phyloP scores from a whole-genome alignment of 2,797 vertebrate genomes.

The Bovichtus diacanthus region DNA sequence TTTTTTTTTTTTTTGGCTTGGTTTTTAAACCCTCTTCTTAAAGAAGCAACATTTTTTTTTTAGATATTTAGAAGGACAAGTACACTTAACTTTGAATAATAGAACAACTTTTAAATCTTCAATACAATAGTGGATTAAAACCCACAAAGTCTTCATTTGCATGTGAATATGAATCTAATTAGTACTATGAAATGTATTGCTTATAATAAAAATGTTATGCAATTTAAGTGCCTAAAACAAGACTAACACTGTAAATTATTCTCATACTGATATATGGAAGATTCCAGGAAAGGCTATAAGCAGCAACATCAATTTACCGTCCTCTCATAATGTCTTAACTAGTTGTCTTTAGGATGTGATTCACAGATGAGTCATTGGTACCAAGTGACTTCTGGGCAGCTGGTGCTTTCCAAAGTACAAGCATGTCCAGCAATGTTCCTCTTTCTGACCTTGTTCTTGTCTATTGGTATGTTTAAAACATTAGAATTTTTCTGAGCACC shows the following conservation, averaged over 20 bases:
- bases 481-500: constrained; percentile 7
- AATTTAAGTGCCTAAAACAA: neutral
- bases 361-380: constrained; percentile 15
- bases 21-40: neutral
- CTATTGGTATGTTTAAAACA: constrained; percentile 19
- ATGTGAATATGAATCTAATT: neutral
- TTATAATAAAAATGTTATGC: neutral
- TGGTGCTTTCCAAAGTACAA: constrained; percentile 9
- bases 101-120: neutral
- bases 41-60: constrained; percentile 13
- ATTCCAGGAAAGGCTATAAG: neutral
- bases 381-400: constrained; percentile 13
- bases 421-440: constrained; percentile 11
- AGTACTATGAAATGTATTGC: neutral
- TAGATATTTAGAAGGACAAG: neutral
- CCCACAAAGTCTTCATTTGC: neutral
- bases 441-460: constrained; percentile 14
- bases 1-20: neutral
- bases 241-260: neutral
- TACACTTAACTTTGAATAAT: constrained; percentile 2
- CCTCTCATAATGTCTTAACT: neutral
- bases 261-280: neutral
- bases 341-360: constrained; percentile 27
- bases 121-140: neutral
- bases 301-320: neutral